Evolutionary conservation across 2,797 vertebrate genomes (phyloP).

Genomic region (Phoeniculus purpureus): DNA sequence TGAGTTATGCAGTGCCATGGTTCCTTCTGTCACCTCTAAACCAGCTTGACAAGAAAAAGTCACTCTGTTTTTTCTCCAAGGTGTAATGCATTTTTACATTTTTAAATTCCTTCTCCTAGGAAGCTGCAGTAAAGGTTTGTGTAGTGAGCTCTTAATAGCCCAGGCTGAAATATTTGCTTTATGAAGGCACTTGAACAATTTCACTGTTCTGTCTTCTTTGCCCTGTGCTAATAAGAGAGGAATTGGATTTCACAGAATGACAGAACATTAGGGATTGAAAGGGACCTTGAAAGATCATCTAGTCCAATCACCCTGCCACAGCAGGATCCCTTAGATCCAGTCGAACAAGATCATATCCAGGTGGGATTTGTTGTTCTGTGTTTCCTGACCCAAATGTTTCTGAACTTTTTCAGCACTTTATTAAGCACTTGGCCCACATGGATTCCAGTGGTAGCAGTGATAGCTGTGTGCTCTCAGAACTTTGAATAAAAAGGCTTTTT

Average conservation of each 20-base stretch:
- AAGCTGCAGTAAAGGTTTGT: background rate
- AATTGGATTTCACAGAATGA: too few species aligned
- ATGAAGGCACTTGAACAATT: background rate
- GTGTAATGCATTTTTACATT: background rate
- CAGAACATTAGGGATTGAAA: too few species aligned
- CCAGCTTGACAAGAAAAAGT: background rate
- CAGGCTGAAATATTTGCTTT: background rate
- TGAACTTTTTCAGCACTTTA: slow-evolving; percentile 1
- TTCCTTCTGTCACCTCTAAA: background rate
- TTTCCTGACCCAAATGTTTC: background rate
- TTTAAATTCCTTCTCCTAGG: background rate
- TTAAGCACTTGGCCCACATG: background rate
- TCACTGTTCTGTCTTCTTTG: background rate
- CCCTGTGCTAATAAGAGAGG: background rate
- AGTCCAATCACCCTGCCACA: too few species aligned
- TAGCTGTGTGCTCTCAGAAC: background rate
- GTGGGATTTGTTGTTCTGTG: background rate
- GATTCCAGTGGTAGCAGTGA: too few species aligned
- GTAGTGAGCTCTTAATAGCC: background rate
- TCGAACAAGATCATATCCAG: too few species aligned
- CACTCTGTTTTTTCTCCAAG: background rate
- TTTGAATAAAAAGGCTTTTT: background rate
- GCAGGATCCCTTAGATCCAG: too few species aligned
- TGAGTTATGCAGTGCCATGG: background rate
- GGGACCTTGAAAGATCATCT: too few species aligned